These are phyloP conservation scores for Dromaius novaehollandiae DNA, from an alignment of 2,113 vertebrate species.

Conservation along the genomic window DNA sequence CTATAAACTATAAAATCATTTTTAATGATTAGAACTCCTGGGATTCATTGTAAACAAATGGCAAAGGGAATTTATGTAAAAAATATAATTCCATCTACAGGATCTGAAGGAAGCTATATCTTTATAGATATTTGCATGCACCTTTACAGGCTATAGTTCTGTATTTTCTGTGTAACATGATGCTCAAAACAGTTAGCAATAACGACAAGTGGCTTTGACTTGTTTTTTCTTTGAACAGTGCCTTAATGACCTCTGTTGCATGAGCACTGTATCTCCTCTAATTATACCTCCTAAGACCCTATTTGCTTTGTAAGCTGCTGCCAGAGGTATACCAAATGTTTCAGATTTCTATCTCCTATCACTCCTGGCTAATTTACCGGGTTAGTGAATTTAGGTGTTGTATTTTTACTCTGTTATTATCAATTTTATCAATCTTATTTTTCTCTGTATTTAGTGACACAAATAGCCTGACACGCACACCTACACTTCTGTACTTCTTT, in stretches of 20 bases:
- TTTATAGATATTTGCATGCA: background rate
- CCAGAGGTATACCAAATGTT: background rate
- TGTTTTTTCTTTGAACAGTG: background rate
- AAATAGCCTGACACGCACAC: background rate
- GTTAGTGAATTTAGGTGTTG: background rate
- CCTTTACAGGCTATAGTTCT: background rate
- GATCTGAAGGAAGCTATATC: background rate
- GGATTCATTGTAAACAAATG: background rate
- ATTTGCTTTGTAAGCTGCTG: background rate
- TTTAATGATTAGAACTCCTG: background rate
- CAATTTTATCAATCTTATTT: background rate
- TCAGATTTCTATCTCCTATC: background rate
- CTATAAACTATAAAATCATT: background rate
- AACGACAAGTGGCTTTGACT: background rate
- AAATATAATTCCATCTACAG: background rate
- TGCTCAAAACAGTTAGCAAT: background rate
- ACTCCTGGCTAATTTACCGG: background rate
- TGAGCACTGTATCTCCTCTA: background rate
- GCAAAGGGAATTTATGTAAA: background rate
- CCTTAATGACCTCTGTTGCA: background rate
- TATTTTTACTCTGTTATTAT: background rate
- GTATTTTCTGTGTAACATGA: background rate
- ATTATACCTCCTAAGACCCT: background rate
- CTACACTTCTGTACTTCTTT: background rate
- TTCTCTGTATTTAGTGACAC: background rate